Evolutionary conservation across 1,140 invertebrate species (phyloP).

Genomic region (Drosophila gunungcola): DNA sequence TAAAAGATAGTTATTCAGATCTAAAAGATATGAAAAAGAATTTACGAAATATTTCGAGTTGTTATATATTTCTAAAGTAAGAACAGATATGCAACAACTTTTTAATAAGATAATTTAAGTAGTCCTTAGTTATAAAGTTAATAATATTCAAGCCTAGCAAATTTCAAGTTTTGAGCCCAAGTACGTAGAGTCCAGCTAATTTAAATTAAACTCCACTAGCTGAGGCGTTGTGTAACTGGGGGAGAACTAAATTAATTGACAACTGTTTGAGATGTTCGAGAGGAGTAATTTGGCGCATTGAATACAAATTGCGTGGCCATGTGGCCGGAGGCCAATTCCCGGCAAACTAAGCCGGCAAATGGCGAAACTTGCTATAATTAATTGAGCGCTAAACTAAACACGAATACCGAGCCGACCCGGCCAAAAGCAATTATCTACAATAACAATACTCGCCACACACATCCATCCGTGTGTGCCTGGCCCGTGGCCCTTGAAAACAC

Average conservation of each 20-base stretch:
- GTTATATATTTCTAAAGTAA: too few relatives aligned
- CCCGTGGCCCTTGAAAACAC: slow-evolving; percentile 7
- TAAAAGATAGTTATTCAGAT: too few relatives aligned
- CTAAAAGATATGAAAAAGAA: too few relatives aligned
- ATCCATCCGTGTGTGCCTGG: slow-evolving; percentile 3
- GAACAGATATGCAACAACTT: too few relatives aligned
- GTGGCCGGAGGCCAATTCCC: slow-evolving; percentile 36
- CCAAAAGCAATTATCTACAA: slow-evolving; percentile 79
- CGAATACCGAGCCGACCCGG: slow-evolving; percentile 44
- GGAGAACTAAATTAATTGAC: slow-evolving; percentile 44
- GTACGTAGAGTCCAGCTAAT: background rate
- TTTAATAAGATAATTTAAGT: too few relatives aligned
- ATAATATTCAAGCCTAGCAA: too few relatives aligned
- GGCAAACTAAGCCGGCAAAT: slow-evolving; percentile 65
- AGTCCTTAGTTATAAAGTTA: too few relatives aligned
- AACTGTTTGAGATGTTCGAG: slow-evolving; percentile 42
- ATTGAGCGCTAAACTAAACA: slow-evolving; percentile 80
- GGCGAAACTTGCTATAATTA: slow-evolving; percentile 79
- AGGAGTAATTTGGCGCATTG: slow-evolving; percentile 52
- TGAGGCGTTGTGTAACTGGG: background rate
- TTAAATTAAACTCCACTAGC: slow-evolving; percentile 6
- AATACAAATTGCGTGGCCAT: slow-evolving; percentile 66
- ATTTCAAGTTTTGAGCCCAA: too few relatives aligned
- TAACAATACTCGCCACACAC: slow-evolving; percentile 45
- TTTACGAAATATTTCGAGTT: too few relatives aligned